Evolutionary conservation across 2,113 vertebrate genomes (phyloP), one percentile per base, ranked within the genome.

Genomic region (Lynx canadensis): DNA sequence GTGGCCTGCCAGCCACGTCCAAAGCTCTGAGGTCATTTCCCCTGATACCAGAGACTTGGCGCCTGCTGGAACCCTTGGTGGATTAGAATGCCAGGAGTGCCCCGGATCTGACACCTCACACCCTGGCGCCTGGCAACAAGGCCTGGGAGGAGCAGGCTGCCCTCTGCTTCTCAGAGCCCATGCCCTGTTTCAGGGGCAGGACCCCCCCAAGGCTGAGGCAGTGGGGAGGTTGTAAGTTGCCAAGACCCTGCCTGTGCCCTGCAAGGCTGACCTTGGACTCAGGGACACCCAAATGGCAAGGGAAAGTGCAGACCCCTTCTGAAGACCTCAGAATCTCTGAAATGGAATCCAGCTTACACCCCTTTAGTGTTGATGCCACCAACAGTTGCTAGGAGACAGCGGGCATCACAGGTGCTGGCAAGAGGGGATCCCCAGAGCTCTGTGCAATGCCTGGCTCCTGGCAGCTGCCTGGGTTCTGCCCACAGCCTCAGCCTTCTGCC

Each of bases 21-120:
- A 97, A 96, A 97, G 92, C 97, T 98, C 98, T 97, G 96, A 97
- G 97, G 97, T 98, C 95, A 97, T 95, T 97, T 96, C 97, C 96
- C 90, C 90, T 55, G 91, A 97, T 89, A 97, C 97, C 94, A 91
- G 95, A 96, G 66, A 81, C 89, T 86, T 92, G 90, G 95, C 96
- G 71, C 83, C 80, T 74, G 83, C 79, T 4, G 3, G 76, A 33
- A 50, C 36, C 86, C 41, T 60, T 13, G 31, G 79, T 25, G 94
- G 80, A 76, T 96, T 92, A 90, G n/a, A 31, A 82, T 97, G 97
- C 90, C 86, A 63, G n/a, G 69, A 90, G 66, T 73, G 95, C 95
- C 98, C 97, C 95, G 98, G 78, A 97, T 97, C 97, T 91, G 90
- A 98, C 16, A 8, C 92, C 94, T 95, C 83, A 48, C 45, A 87